These are phyloP conservation scores for Macrotis lagotis DNA, from an alignment of 2,113 vertebrate species.

Conservation along the genomic window DNA sequence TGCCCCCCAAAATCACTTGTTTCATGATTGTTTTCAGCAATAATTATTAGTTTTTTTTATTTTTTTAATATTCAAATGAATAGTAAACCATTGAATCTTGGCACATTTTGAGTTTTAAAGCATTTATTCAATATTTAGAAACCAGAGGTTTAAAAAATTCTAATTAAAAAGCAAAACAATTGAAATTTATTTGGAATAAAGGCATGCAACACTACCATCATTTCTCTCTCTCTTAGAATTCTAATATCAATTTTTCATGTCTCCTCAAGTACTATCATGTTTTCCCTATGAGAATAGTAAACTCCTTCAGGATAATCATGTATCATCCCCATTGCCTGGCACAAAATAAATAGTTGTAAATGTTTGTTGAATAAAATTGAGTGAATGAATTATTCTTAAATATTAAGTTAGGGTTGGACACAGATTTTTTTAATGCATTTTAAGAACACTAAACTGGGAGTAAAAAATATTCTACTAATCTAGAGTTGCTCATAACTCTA, in stretches of 20 bases:
- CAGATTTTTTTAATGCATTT: slow-evolving; percentile 10
- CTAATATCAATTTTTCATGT: neutral
- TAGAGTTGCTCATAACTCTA: neutral
- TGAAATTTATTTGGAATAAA: neutral
- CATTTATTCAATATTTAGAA: slow-evolving; percentile 23
- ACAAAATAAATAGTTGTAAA: neutral
- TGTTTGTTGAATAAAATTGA: neutral
- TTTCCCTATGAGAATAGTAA: neutral
- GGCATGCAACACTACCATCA: neutral
- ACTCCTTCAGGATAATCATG: neutral
- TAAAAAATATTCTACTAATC: neutral
- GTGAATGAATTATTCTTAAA: neutral
- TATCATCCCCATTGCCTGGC: neutral
- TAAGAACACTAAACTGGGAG: slow-evolving; percentile 26
- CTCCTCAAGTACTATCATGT: neutral
- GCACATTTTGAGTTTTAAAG: slow-evolving; percentile 2
- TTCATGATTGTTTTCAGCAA: slow-evolving; percentile 28
- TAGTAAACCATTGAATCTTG: slow-evolving; percentile 20
- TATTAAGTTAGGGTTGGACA: slow-evolving; percentile 15
- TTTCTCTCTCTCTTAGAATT: neutral
- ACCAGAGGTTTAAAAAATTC: neutral
- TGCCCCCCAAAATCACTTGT: neutral
- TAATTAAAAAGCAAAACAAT: neutral
- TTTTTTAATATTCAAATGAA: slow-evolving; percentile 41
- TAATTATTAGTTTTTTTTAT: neutral